Base-by-base conservation (phyloP, 2,113 vertebrate species). In the Nymphicus hollandicus region DNA sequence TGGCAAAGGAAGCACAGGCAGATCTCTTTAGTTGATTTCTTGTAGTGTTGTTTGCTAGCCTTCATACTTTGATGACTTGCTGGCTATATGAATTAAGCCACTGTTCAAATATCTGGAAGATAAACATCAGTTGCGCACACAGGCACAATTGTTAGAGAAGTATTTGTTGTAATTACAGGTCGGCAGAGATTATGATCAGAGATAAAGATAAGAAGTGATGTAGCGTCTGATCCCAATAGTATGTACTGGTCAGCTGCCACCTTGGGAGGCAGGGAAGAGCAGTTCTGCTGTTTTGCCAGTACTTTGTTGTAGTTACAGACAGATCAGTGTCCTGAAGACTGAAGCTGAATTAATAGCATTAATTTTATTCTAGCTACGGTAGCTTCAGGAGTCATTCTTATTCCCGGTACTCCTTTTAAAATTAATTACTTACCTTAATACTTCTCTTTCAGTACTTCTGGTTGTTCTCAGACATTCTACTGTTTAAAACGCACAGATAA, bases 101-200 rank as follows among this genome's bases (percentile, higher is more conserved):
- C 64, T 83, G 33, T 58, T 85, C 85, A 60, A 3, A 20, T 31
- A 8, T 0, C 24, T 78, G 70, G 46, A 19, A 81, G 88, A 84
- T 92, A 35, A 65, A 65, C 80, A 86, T 86, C 76, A 24, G 2
- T 60, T 64, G 60, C 3, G 8, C 77, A 56, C 55, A 60, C 27
- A 31, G 81, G 74, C 74, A 60, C 47, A 60, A 49, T 20, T 94
- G 73, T 14, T 63, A 91, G 88, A 68, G 93, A 47, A 74, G 72
- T 56, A 52, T 74, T 90, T 91, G 65, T 73, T 93, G 47, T 76
- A 92, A 94, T 94, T 94, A 71, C 65, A 88, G 74, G 71, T 58
- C 43, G 63, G 64, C 60, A 77, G 95, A 91, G 88, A 56, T 91
- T 43, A n/a, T 69, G 72, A 68, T 84, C 72, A 49, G 72, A 91